Conservation (phyloP, 2,113 vertebrate species). For the Rhizomys pruinosus region DNA sequence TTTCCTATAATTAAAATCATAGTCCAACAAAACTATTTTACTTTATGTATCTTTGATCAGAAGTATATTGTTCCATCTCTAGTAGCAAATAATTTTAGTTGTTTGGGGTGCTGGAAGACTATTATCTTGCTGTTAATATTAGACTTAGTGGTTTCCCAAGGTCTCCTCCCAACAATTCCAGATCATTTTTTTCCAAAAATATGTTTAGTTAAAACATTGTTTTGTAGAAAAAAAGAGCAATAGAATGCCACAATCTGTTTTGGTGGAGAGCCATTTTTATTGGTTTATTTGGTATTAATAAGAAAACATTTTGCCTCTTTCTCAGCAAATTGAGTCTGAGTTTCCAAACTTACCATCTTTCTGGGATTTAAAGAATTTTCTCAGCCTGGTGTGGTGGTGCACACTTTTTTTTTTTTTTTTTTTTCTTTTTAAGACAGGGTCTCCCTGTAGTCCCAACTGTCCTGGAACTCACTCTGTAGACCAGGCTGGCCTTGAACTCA, state of each 20-base stretch:
- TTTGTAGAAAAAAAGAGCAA: slow-evolving; percentile 54
- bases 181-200: slow-evolving; percentile 79
- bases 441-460: too few relatives aligned
- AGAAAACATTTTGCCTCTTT: slow-evolving; percentile 52
- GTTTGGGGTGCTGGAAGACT: slow-evolving; percentile 47
- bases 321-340: slow-evolving; percentile 54
- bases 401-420: too few relatives aligned
- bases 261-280: slow-evolving; percentile 61
- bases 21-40: slow-evolving; percentile 48
- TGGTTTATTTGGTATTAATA: slow-evolving; percentile 59
- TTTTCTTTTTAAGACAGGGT: too few relatives aligned
- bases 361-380: not conserved
- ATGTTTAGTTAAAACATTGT: slow-evolving; percentile 69
- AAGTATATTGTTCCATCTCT: slow-evolving; percentile 54
- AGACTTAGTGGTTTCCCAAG: slow-evolving; percentile 60
- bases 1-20: slow-evolving; percentile 17
- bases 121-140: slow-evolving; percentile 69
- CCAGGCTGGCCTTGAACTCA: too few relatives aligned
- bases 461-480: too few relatives aligned
- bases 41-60: slow-evolving; percentile 49
- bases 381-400: too few relatives aligned
- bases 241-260: slow-evolving; percentile 46
- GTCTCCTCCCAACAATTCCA: slow-evolving; percentile 67
- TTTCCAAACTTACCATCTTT: slow-evolving; percentile 50
- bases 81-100: slow-evolving; percentile 72